Percentiles rank a stretch among this genome's conserved stretches.
Conservation (phyloP, 2,888 invertebrate species). For the Volucella zonaria region DNA sequence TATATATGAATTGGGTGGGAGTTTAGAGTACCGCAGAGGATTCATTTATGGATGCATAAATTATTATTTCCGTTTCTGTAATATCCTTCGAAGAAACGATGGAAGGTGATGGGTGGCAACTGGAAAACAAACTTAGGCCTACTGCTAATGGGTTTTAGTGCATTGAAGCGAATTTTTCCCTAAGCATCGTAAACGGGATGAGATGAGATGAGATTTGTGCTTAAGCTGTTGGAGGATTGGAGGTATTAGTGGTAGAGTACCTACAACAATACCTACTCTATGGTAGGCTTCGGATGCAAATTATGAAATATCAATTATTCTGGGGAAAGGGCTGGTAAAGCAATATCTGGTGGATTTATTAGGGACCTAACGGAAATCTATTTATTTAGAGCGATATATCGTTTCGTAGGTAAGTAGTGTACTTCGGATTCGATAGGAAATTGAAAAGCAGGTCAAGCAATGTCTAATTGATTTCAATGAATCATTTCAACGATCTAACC, state of each 20-base stretch:
- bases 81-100: conserved; percentile 61
- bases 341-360: conserved; percentile 38
- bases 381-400: background rate
- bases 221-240: background rate
- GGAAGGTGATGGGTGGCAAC: background rate
- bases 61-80: conserved; percentile 66
- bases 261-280: background rate
- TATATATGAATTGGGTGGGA: conserved; percentile 23
- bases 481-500: too few relatives aligned
- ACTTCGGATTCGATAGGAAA: too few relatives aligned
- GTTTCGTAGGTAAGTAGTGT: too few relatives aligned
- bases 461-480: too few relatives aligned
- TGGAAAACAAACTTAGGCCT: conserved; percentile 45
- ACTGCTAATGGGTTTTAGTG: conserved; percentile 66
- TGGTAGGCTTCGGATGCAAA: conserved; percentile 42
- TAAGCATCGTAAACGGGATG: conserved; percentile 35
- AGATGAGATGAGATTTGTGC: conserved; percentile 61
- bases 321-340: conserved; percentile 6
- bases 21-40: conserved; percentile 53
- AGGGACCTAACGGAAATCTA: conserved; percentile 12
- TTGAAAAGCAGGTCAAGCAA: too few relatives aligned
- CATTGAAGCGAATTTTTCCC: conserved; percentile 63
- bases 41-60: conserved; percentile 67
- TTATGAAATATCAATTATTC: conserved; percentile 55
- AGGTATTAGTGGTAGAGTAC: conserved; percentile 12